Base-by-base conservation (phyloP, 2,113 vertebrate genomes). In the Heptranchias perlo region DNA sequence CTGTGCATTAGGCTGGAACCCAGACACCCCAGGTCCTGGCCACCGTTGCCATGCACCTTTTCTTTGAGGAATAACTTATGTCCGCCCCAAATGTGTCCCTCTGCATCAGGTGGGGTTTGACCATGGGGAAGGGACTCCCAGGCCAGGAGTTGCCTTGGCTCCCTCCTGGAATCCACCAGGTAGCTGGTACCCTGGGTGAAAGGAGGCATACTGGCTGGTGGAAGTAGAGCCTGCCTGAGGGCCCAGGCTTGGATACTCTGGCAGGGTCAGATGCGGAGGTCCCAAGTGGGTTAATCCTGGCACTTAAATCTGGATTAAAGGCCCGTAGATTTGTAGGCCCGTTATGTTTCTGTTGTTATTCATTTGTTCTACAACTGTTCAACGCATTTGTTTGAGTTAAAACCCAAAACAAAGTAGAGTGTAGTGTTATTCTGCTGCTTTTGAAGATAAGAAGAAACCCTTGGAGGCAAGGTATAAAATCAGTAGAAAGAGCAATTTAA, bases 361-460 rank as follows among this genome's bases (percentile, higher is more conserved):
- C 14, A 35, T 62, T 62, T 92, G 58, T 92, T 58, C 49, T 25
- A 23, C 44, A 35, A 31, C 28, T 39, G 6, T 92, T 92, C 35
- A 92, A 54, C 4, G 52, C 49, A n/a, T 58, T 58, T 58, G 25
- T 58, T 91, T 31, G 28, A 58, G 49, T 35, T 89, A 89, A 35
- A 58, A 58, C 54, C 31, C 52, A 8, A 31, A 86, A 87, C 87
- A 91, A 91, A 31, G 28, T 54, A 14, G 31, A 35, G 28, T 18
- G 25, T 13, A 58, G 14, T 11, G 4, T 10, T 91, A 13, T 35
- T 87, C 11, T 91, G 25, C 52, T 91, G 49, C 8, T 61, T 91
- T 58, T 92, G 89, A 92, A 92, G 58, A n/a, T 62, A 39, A 92
- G 89, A 86, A 49, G 82, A 92, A 62, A 62, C 89, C 89, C 61